phyloP scores from a whole-genome alignment of 2,888 invertebrate species.

The Empis stercorea region DNA sequence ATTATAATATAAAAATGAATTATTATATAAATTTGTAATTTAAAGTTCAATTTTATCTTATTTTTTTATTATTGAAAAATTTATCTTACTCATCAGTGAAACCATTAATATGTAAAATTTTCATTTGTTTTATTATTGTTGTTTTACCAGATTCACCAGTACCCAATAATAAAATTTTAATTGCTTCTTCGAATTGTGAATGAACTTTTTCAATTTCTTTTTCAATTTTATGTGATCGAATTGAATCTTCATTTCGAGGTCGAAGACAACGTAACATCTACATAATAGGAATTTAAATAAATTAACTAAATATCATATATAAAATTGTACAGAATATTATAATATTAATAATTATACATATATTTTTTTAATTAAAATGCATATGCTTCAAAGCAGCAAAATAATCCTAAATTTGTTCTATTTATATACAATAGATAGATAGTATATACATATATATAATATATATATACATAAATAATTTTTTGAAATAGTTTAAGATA shows the following conservation, averaged over 20 bases:
- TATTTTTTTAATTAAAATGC: too few relatives aligned
- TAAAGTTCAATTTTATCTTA: too few relatives aligned
- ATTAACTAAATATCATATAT: not conserved
- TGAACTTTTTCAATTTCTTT: slow-evolving; percentile 43
- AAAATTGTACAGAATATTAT: too few relatives aligned
- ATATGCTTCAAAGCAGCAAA: too few relatives aligned
- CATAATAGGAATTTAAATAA: slow-evolving; percentile 11
- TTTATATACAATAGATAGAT: too few relatives aligned
- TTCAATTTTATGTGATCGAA: slow-evolving; percentile 40
- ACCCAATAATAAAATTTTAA: slow-evolving; percentile 49
- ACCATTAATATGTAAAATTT: slow-evolving; percentile 67
- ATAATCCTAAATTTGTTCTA: too few relatives aligned
- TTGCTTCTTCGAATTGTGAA: slow-evolving; percentile 37
- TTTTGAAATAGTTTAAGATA: too few relatives aligned
- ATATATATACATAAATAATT: too few relatives aligned
- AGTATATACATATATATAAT: too few relatives aligned
- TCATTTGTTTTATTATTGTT: slow-evolving; percentile 78
- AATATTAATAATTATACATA: too few relatives aligned
- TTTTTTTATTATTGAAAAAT: not conserved
- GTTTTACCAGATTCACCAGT: slow-evolving; percentile 78
- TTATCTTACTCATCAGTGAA: slow-evolving; percentile 52
- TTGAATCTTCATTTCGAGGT: slow-evolving; percentile 28
- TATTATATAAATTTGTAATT: too few relatives aligned
- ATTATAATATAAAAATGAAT: too few relatives aligned
- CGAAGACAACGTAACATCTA: slow-evolving; percentile 33